Base-by-base conservation (phyloP, 2,113 vertebrate genomes). In the Perognathus longimembris region DNA sequence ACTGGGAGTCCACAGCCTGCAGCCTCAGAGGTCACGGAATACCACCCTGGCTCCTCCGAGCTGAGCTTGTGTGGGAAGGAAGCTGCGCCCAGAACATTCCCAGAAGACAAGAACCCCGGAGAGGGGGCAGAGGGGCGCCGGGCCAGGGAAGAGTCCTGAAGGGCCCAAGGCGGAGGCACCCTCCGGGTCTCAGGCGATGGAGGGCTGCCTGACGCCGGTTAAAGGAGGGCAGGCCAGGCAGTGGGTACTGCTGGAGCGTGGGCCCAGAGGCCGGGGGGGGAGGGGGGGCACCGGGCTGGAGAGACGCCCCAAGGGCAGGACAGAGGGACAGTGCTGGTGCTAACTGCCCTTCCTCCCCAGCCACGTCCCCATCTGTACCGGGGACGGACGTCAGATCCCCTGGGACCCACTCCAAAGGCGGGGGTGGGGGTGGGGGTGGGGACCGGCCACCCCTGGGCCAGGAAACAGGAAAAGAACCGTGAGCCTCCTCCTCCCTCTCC, bases 391-490 rank as follows among this genome's bases (percentile, higher is more conserved):
- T 28, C 66, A 10, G 6, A 12, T 17, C 69, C 10, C 0, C 7
- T 0, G 2, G 24, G 74, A 11, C n/a, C 63, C 30, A 17, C 34
- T 1, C 0, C 36, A 2, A 2, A 40, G 61, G 14, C 4, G 0
- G 12, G n/a, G n/a, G n/a, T n/a, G n/a, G n/a, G n/a, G n/a, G n/a
- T n/a, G n/a, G n/a, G n/a, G n/a, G 0, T 34, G 77, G 69, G 69
- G 20, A 11, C 40, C 71, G 7, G 0, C 88, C 85, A 66, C 42
- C 61, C 20, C 0, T 24, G 8, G 2, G 2, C 9, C 3, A n/a
- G 21, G 9, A 69, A 89, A 24, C 2, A 7, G 67, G 83, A 36
- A 45, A 73, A 64, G 87, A 38, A 63, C 94, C 59, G 0, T 45
- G 70, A 63, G 67, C 18, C 6, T 75, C 1, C 50, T 4, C 15